Evolutionary conservation across 2,888 invertebrate species (phyloP), one percentile per base, ranked within the genome.

Genomic region (Clitarchus hookeri): DNA sequence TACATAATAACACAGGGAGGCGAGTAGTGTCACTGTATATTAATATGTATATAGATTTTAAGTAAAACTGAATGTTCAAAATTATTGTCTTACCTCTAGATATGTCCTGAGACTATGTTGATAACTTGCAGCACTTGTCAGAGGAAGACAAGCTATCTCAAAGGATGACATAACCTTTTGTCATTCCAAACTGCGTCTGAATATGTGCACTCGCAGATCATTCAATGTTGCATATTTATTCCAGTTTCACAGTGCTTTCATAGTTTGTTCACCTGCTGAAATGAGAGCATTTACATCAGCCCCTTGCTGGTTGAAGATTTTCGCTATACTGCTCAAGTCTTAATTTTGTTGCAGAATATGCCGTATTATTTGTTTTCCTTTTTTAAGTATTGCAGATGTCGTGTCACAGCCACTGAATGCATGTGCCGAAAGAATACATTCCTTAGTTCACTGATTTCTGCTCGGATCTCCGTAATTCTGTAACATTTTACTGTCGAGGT

Each of bases 131-230:
- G 78, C 78, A 78, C 26, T 78, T 78, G 4, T 78, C 8, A 19
- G 6, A 78, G 11, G 78, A 78, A 78, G 78, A 23, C 26, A 36
- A 25, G 78, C 25, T 4, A 23, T 0, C 25, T 78, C 11, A 78
- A 78, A 13, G 4, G n/a, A 78, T 6, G 78, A 78, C 13, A 16
- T 78, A 26, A 78, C 78, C 78, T 78, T 78, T 78, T 16, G 78
- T 78, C 78, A 9, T 78, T 3, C 6, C 78, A 78, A 78, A 78
- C 26, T 23, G n/a, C n/a, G 11, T 78, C 78, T 9, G 8, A 78
- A 78, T 78, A 78, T 78, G n/a, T 78, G 78, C 78, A 78, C 78
- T 36, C 11, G 0, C n/a, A 78, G 78, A 78, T 78, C n/a, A 78
- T 78, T 78, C 78, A 78, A 6, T 78, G 11, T 78, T 0, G 11